Base-by-base conservation (phyloP, 2,113 vertebrate species). In the Psettodes erumei region DNA sequence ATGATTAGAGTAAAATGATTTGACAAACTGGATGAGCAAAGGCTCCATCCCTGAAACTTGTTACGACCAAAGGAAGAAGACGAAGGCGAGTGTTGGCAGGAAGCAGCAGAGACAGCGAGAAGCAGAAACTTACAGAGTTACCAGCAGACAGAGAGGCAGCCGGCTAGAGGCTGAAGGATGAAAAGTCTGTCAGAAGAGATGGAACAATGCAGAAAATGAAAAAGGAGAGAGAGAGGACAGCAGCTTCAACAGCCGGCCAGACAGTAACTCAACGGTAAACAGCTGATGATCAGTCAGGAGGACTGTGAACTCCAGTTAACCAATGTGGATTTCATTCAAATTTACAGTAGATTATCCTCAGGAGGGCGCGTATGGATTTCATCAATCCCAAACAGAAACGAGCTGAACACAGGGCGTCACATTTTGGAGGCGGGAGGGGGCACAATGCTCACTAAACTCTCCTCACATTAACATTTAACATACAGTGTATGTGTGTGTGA, bases 111-210 rank as follows among this genome's bases (percentile, higher is more conserved):
- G 32, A 71, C 19, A 66, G 60, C 16, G 23, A 75, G 84, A 71
- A 74, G 75, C 77, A 80, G 61, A 59, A 60, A 90, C 89, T 88
- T 87, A 89, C 87, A 90, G 75, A 69, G 66, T 76, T 70, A 69
- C 42, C 84, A 71, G 88, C 82, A 82, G 73, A 84, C 67, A 89
- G 77, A 90, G 37, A 84, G 58, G 64, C 73, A 84, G 88, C 74
- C 64, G 71, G 59, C 73, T 65, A 83, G 71, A 89, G 64, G 77
- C 83, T 78, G 72, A 71, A 56, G 81, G 68, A 81, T 65, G 77
- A 67, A 83, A 88, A 68, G 58, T 90, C 86, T 86, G 83, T 78
- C 65, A 86, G 82, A 86, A 83, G 58, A 88, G 55, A 82, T 71
- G 77, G 65, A 64, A 61, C 70, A 68, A 64, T 50, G 67, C 33